Evolutionary conservation across 1,140 invertebrate genomes (phyloP).

Genomic region (Anthonomus grandis): DNA sequence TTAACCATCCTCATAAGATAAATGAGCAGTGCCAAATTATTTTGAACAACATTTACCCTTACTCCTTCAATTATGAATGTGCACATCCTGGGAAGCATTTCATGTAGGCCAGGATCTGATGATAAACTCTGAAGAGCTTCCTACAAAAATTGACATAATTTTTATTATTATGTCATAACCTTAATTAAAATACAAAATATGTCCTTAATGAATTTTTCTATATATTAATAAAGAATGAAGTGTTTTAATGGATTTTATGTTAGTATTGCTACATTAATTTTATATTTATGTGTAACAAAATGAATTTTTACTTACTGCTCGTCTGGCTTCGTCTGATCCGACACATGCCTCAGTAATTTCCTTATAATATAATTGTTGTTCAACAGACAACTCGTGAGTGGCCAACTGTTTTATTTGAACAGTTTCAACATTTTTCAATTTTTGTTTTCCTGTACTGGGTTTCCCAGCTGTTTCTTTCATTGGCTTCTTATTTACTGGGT

Average conservation of each 20-base stretch:
- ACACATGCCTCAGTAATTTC: conserved; percentile 99
- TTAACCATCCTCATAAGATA: conserved; percentile 99
- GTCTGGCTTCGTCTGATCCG: conserved; percentile 89
- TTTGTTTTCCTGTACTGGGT: conserved; percentile 75
- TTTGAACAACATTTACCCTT: conserved; percentile 96
- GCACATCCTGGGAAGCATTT: conserved; percentile 97
- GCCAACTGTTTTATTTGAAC: conserved; percentile 94
- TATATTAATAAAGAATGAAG: too few relatives aligned
- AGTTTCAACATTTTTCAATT: conserved; percentile 81
- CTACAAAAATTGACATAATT: too few relatives aligned
- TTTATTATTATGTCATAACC: too few relatives aligned
- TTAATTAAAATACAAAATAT: too few relatives aligned
- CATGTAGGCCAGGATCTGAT: conserved; percentile 95
- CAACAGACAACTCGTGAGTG: conserved; percentile 94
- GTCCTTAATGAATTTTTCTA: too few relatives aligned
- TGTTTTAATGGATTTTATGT: too few relatives aligned
- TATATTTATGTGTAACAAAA: conserved; percentile 3
- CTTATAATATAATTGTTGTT: conserved; percentile 99
- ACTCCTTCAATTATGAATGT: conserved; percentile 99
- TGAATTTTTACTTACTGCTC: conserved; percentile 70
- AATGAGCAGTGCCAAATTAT: conserved; percentile 95
- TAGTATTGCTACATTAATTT: too few relatives aligned
- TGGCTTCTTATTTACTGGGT: conserved; percentile 77
- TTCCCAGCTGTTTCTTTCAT: conserved; percentile 62
- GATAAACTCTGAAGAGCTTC: conserved; percentile 95